These are phyloP conservation scores for Xestia c-nigrum DNA, from an alignment of 2,888 invertebrate species.

Conservation along the genomic window DNA sequence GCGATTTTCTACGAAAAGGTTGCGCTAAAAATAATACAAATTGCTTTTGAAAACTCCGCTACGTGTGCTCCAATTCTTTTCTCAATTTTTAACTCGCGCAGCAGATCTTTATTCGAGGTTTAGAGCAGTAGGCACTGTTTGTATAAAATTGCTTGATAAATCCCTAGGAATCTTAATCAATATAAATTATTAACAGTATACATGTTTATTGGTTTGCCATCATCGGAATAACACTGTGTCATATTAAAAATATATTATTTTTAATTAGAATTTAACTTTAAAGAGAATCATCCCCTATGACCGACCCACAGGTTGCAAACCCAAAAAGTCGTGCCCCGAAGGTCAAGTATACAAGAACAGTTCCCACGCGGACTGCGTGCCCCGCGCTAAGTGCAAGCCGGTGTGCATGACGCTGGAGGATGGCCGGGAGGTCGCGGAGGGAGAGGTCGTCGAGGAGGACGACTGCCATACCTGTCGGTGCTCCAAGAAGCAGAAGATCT, in stretches of 20 bases:
- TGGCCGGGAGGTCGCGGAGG: conserved; percentile 93
- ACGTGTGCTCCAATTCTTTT: no score
- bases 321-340: conserved; percentile 92
- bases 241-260: background rate
- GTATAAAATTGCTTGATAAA: no score
- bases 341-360: conserved; percentile 94
- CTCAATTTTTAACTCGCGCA: no score
- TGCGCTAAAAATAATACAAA: background rate
- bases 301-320: conserved; percentile 91
- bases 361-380: conserved; percentile 93
- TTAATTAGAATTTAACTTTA: background rate
- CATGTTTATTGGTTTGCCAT: no score
- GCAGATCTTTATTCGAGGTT: no score
- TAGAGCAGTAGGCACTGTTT: no score
- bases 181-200: no score
- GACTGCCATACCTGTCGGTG: conserved; percentile 95
- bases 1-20: background rate
- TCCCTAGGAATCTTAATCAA: no score
- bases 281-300: background rate
- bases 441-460: conserved; percentile 94
- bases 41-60: background rate
- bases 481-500: conserved; percentile 92
- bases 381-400: conserved; percentile 93
- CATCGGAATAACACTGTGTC: background rate
- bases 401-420: conserved; percentile 92